Base-by-base conservation (phyloP, 2,888 invertebrate genomes). In the Pilophorus perplexus region DNA sequence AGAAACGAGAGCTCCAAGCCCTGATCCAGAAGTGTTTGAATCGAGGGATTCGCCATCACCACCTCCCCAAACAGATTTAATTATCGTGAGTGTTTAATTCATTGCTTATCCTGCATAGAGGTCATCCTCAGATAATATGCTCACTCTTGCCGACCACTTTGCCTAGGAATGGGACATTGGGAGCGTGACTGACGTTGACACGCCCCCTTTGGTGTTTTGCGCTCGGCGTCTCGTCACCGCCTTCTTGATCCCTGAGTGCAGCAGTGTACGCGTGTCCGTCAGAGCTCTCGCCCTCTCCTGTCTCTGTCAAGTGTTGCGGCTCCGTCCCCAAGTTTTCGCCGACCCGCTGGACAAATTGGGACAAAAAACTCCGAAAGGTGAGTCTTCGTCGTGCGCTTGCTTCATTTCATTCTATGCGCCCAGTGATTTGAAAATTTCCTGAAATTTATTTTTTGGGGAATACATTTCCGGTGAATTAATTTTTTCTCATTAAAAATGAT, bases 261-360 rank as follows among this genome's bases (percentile, higher is more conserved):
- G 80, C 64, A 75, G 78, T 25, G 86, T 90, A 33, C 82, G 96
- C 33, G 93, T 97, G 27, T 95, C 95, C 67, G 89, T 94, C 1
- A 95, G 96, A 78, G 87, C 90, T 5, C 83, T 95, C 37, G 90
- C 94, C 0, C 75, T 96, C 18, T 84, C 84, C 62, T 93, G 93
- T 75, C 76, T 96, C 20, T 85, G 87, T 0, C 85, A 86, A 71
- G 84, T 91, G 62, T 78, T 93, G 33, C 83, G 84, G 38, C 76
- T 93, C 22, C 85, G 85, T 73, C 93, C 96, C 0, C 81, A 84
- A 71, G 80, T 87, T 3, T 82, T 93, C 66, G 83, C 88, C 0
- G 76, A 87, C 18, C 76, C 79, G 8, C 64, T 74, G 16, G 72
- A 71, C 55, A 68, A 68, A 50, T 68, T 67, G 44, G 57, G 60